These are phyloP conservation scores for Cyclophora albipunctata DNA, from an alignment of 2,888 invertebrate genomes.

Conservation along the genomic window DNA sequence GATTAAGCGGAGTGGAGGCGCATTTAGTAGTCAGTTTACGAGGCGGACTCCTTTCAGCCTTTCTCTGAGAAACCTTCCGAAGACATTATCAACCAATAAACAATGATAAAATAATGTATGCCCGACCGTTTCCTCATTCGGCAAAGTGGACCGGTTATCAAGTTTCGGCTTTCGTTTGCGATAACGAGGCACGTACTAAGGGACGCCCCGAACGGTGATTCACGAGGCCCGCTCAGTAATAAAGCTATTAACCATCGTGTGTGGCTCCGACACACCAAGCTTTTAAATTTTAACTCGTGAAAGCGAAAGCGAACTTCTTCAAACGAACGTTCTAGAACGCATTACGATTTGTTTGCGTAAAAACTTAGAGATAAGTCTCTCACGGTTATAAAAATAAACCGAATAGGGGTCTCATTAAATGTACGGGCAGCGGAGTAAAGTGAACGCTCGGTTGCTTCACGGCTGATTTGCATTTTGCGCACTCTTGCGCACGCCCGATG, in stretches of 20 bases:
- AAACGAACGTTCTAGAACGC: too few relatives aligned
- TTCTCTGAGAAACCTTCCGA: not conserved
- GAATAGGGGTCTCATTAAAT: constrained; percentile 15
- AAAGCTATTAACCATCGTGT: not conserved
- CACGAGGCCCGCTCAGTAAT: constrained; percentile 24
- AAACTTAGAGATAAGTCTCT: constrained; percentile 1
- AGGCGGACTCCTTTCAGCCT: not conserved
- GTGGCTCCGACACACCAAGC: not conserved
- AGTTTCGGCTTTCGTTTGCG: constrained; percentile 15
- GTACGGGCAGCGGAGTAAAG: constrained; percentile 20
- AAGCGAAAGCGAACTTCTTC: too few relatives aligned
- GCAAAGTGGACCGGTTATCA: constrained; percentile 27
- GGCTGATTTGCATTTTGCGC: constrained; percentile 28
- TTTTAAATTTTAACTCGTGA: too few relatives aligned
- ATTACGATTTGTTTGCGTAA: too few relatives aligned
- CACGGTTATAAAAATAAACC: constrained; percentile 6
- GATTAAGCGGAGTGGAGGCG: too few relatives aligned
- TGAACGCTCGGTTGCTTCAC: constrained; percentile 22
- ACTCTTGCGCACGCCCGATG: constrained; percentile 25
- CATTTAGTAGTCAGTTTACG: not conserved
- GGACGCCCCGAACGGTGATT: constrained; percentile 35
- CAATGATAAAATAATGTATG: constrained; percentile 13
- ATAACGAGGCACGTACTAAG: constrained; percentile 29
- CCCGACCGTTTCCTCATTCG: constrained; percentile 28
- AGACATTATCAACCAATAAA: constrained; percentile 9